phyloP scores from a whole-genome alignment of 1,140 invertebrate species.

The Lasaia peninsularis region DNA sequence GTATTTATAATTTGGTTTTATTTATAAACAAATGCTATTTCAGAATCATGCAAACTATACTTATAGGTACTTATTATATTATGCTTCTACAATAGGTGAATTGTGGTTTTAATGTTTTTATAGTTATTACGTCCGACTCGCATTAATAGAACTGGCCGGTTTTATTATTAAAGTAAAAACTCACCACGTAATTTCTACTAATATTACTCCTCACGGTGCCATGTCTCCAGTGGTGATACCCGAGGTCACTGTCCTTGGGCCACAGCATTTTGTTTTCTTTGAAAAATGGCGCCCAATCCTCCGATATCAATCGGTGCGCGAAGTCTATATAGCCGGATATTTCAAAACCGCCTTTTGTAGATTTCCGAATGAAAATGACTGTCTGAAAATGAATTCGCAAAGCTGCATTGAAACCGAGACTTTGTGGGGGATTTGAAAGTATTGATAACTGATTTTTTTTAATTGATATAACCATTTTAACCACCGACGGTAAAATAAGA shows the following conservation, averaged over 20 bases:
- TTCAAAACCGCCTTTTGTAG: constrained; percentile 81
- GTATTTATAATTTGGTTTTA: too few relatives aligned
- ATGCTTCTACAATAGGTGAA: too few relatives aligned
- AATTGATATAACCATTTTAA: too few relatives aligned
- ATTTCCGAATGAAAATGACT: constrained; percentile 84
- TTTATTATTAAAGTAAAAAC: not conserved
- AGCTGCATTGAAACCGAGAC: not conserved
- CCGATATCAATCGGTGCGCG: constrained; percentile 81
- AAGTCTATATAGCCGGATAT: constrained; percentile 90
- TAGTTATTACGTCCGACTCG: too few relatives aligned
- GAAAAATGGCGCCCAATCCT: constrained; percentile 87
- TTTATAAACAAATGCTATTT: too few relatives aligned
- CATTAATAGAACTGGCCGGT: too few relatives aligned
- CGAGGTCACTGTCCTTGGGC: constrained; percentile 82
- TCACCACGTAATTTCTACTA: constrained; percentile 81
- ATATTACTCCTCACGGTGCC: constrained; percentile 81
- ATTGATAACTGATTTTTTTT: not conserved
- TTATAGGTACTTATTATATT: too few relatives aligned
- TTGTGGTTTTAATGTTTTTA: too few relatives aligned
- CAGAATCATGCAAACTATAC: too few relatives aligned
- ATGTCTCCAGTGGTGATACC: constrained; percentile 86
- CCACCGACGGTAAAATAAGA: too few relatives aligned
- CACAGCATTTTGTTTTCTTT: constrained; percentile 79
- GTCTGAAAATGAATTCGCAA: constrained; percentile 73
- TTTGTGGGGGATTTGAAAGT: not conserved